Conservation (phyloP, 1,140 invertebrate species). For the Zeugodacus cucurbitae region DNA sequence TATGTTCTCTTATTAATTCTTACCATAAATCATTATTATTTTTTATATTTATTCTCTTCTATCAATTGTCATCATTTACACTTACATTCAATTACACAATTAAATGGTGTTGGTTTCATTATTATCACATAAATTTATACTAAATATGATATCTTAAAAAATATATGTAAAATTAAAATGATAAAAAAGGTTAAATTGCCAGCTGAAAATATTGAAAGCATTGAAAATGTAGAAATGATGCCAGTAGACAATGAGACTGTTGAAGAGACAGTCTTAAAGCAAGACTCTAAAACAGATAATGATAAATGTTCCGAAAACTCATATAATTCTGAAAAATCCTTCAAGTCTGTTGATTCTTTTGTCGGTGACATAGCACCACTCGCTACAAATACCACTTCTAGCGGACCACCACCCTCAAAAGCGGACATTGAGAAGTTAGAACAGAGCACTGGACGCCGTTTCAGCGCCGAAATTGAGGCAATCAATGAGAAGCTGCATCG, state of each 20-base stretch:
- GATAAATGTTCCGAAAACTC: constrained; percentile 44
- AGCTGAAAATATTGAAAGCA: constrained; percentile 50
- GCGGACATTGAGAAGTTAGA: constrained; percentile 61
- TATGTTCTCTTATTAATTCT: background rate
- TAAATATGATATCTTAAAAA: background rate
- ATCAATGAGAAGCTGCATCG: constrained; percentile 64
- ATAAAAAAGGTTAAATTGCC: background rate
- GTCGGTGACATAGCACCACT: background rate
- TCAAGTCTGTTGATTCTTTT: constrained; percentile 51
- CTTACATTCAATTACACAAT: constrained; percentile 39
- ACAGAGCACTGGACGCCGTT: constrained; percentile 53
- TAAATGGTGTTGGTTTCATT: constrained; percentile 58
- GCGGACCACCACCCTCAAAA: constrained; percentile 15
- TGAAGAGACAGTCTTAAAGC: background rate
- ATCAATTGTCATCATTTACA: constrained; percentile 23
- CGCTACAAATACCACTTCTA: background rate
- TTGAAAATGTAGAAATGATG: constrained; percentile 49
- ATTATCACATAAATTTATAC: constrained; percentile 1
- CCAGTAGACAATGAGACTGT: background rate
- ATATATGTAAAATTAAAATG: background rate
- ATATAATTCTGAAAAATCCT: constrained; percentile 53
- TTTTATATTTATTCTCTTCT: constrained; percentile 43
- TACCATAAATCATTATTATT: background rate
- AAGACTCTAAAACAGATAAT: constrained; percentile 39
- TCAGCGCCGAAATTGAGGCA: constrained; percentile 62